Evolutionary conservation across 2,888 invertebrate species (phyloP).

Genomic region (Thera obeliscata): DNA sequence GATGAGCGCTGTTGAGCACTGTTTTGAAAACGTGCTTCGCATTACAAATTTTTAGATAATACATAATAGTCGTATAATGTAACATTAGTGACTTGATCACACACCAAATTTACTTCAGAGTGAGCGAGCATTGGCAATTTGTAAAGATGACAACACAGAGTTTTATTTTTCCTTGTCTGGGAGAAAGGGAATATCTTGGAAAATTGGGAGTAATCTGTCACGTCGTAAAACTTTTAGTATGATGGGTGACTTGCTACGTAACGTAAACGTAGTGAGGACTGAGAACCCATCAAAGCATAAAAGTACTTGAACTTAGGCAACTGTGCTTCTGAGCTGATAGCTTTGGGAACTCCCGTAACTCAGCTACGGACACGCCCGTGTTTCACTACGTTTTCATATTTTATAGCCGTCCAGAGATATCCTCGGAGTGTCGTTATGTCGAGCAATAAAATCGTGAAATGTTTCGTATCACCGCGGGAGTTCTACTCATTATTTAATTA

Average conservation of each 20-base stretch:
- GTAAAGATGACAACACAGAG: not conserved
- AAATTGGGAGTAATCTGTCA: not conserved
- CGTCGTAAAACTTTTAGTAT: not conserved
- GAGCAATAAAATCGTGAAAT: constrained; percentile 32
- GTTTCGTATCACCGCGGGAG: not conserved
- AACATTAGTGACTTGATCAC: not conserved
- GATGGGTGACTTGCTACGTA: not conserved
- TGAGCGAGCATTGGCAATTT: not conserved
- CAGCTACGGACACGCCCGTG: constrained; percentile 30
- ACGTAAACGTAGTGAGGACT: not conserved
- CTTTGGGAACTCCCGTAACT: constrained; percentile 35
- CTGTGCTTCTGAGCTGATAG: constrained; percentile 2
- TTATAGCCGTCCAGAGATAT: constrained; percentile 33
- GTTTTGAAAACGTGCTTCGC: not conserved
- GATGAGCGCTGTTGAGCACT: not conserved
- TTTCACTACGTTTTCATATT: constrained; percentile 54
- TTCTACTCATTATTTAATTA: constrained; percentile 1
- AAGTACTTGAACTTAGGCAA: not conserved
- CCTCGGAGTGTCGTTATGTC: constrained; percentile 34
- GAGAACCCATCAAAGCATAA: not conserved
- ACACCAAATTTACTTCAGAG: not conserved
- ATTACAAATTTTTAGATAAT: not conserved
- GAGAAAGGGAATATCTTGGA: not conserved
- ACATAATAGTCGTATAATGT: not conserved
- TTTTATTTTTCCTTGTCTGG: not conserved